phyloP scores from a whole-genome alignment of 2,888 invertebrate genomes.

The Dicyrtomina minuta region DNA sequence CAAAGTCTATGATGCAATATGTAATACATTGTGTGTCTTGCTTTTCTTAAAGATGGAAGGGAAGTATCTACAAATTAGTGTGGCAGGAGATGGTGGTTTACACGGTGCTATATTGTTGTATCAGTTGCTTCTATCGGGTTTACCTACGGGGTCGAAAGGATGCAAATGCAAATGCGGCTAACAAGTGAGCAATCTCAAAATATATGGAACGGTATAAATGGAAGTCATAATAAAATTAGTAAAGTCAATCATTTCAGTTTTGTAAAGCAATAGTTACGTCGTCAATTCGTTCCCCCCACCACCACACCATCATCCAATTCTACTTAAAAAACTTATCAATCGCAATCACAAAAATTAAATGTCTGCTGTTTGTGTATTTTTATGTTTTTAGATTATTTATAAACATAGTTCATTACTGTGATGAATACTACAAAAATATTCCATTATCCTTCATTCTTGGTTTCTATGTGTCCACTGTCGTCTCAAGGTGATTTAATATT shows the following conservation, averaged over 20 bases:
- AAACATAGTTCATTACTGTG: slow-evolving; percentile 66
- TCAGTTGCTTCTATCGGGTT: slow-evolving; percentile 56
- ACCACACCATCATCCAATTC: too few relatives aligned
- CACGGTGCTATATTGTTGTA: slow-evolving; percentile 54
- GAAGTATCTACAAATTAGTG: slow-evolving; percentile 58
- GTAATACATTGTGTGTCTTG: too few relatives aligned
- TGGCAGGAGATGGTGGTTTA: slow-evolving; percentile 57
- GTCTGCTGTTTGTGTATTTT: too few relatives aligned
- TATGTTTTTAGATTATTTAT: slow-evolving; percentile 10
- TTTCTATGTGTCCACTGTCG: slow-evolving; percentile 87
- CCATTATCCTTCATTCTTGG: slow-evolving; percentile 91
- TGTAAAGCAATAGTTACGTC: background rate
- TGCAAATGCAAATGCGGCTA: background rate
- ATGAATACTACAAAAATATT: slow-evolving; percentile 79
- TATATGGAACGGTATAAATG: background rate
- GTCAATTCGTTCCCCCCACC: background rate
- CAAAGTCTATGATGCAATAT: too few relatives aligned
- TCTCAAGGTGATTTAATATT: slow-evolving; percentile 68
- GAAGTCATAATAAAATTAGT: background rate
- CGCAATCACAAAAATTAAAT: too few relatives aligned
- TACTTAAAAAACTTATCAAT: too few relatives aligned
- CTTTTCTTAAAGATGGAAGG: slow-evolving; percentile 56
- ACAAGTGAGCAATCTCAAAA: too few relatives aligned
- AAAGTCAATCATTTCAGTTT: background rate
- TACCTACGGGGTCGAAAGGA: slow-evolving; percentile 53